Base-by-base conservation (phyloP, 2,113 vertebrate genomes). In the Eulemur rufifrons region DNA sequence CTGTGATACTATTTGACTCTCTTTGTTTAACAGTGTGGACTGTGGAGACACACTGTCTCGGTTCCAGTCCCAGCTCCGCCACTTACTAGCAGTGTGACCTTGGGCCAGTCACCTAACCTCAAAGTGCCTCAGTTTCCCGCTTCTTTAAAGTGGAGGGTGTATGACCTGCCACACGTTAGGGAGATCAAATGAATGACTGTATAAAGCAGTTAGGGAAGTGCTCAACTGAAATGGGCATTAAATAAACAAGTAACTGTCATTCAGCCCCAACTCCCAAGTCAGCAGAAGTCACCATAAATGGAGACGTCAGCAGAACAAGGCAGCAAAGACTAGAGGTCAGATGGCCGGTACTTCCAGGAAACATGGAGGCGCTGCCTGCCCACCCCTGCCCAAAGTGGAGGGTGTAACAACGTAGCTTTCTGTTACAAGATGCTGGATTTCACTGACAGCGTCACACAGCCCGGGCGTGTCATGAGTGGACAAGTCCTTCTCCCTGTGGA, bases 401-500 rank as follows among this genome's bases (percentile, higher is more conserved):
- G 17, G 32, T 18, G 17, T 47, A 15, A 78, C 11, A 59, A 56
- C 21, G 9, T 34, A n/a, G 21, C 21, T 29, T 64, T 34, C 34
- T 15, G 9, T 59, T 4, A 45, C 1, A 15, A 15, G 2, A 47
- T 8, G 42, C 6, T 8, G 29, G 25, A 52, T 23, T 63, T 85
- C 42, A 52, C 32, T 29, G 47, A 50, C 23, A 52, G 68, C 45
- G 45, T 47, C 90, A 34, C 18, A 34, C 29, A 10, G 27, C 20
- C 5, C 21, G 1, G 45, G 11, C 2, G 0, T 17, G 13, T 10
- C n/a, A 2, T 4, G 45, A 6, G 54, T 8, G n/a, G 15, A 15
- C 7, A 7, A 3, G 39, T 7, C 42, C 50, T 7, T 45, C 71
- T 85, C 5, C 6, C 18, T 32, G 11, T 21, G 1, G 4, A 42